Conservation (phyloP, 2,113 vertebrate genomes). For the Mesitornis unicolor region DNA sequence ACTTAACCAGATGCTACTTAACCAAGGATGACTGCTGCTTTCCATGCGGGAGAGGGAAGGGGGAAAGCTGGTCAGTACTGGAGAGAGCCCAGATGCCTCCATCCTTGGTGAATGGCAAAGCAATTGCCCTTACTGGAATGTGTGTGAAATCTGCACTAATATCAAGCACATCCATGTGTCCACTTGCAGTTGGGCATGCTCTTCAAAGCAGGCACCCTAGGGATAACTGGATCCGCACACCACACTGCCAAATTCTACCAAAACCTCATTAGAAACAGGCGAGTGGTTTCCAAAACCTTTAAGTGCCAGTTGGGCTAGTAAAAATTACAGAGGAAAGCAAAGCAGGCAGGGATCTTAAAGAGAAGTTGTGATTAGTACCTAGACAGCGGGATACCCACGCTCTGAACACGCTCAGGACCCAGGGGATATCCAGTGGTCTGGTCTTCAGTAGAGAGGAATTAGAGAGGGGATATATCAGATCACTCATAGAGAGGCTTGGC, state of each 20-base stretch:
- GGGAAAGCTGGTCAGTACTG: not conserved
- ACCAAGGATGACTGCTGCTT: not conserved
- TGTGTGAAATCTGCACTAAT: not conserved
- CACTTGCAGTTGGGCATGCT: not conserved
- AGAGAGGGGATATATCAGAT: not conserved
- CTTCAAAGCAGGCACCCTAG: not conserved
- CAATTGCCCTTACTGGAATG: not conserved
- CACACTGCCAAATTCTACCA: not conserved
- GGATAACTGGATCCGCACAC: not conserved
- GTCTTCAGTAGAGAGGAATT: not conserved
- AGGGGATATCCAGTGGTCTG: not conserved
- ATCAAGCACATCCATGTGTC: not conserved
- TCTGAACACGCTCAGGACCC: not conserved
- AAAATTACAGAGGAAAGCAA: not conserved
- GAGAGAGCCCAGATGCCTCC: not conserved
- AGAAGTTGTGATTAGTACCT: not conserved
- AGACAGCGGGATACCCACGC: no score
- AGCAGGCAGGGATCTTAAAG: not conserved
- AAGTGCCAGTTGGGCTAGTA: not conserved
- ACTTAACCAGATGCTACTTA: constrained; percentile 13
- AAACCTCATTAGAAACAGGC: constrained; percentile 1
- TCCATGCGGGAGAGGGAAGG: not conserved
- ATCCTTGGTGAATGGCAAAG: not conserved
- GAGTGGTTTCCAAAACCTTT: not conserved
- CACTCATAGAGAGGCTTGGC: not conserved